Evolutionary conservation across 1,140 invertebrate genomes (phyloP).

Genomic region (Drosophila tropicalis): DNA sequence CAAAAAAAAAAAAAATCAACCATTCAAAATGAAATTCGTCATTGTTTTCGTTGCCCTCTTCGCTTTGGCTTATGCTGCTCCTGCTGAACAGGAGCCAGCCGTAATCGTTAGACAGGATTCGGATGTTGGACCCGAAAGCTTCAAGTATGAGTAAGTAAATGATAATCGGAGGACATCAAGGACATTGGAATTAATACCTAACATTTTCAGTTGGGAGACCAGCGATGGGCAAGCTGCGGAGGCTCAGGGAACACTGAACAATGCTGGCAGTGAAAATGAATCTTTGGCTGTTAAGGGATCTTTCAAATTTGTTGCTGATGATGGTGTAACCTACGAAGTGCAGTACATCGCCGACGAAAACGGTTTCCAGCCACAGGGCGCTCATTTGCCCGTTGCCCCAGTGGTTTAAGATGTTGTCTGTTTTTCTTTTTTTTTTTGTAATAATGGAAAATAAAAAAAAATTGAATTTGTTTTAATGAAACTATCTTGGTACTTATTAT

Average conservation of each 20-base stretch:
- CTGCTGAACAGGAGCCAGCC: not conserved
- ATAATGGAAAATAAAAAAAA: conserved; percentile 7
- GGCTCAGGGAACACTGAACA: not conserved
- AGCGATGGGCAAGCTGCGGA: conserved; percentile 86
- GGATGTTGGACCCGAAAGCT: conserved; percentile 72
- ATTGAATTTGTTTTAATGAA: conserved; percentile 7
- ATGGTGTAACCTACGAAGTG: conserved; percentile 51
- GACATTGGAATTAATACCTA: not conserved
- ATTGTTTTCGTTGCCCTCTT: conserved; percentile 73
- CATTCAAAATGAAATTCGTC: conserved; percentile 67
- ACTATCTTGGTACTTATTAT: not conserved
- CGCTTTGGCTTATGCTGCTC: conserved; percentile 39
- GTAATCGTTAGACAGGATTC: conserved; percentile 23
- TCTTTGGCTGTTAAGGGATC: conserved; percentile 43
- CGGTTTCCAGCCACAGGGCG: conserved; percentile 88
- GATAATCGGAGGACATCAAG: not conserved
- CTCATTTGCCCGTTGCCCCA: conserved; percentile 85
- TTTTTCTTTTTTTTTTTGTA: not conserved
- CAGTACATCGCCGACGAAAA: conserved; percentile 83
- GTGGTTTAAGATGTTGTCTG: conserved; percentile 34
- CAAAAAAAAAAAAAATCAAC: conserved; percentile 10
- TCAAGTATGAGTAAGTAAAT: not conserved
- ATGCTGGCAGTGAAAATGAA: conserved; percentile 37
- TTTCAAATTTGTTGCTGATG: conserved; percentile 40
- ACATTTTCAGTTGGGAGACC: conserved; percentile 85